Evolutionary conservation across 2,113 vertebrate species (phyloP).

Genomic region (Apteryx mantelli): DNA sequence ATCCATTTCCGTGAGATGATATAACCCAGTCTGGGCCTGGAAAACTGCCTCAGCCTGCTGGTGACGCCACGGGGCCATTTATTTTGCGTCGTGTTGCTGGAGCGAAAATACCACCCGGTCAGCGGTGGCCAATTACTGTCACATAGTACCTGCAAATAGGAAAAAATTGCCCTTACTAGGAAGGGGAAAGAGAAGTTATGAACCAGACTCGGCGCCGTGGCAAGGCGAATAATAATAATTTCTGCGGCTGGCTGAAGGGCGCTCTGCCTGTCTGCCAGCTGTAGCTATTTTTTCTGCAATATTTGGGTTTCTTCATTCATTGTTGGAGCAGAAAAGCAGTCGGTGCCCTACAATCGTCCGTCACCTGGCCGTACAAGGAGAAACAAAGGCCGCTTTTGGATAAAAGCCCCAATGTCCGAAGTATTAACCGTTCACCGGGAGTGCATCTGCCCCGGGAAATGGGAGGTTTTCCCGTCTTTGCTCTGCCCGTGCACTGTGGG

Average conservation of each 20-base stretch:
- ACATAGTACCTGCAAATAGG: constrained; percentile 45
- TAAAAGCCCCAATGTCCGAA: no score
- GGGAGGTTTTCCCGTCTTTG: not conserved
- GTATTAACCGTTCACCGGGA: no score
- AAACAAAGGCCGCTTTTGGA: not conserved
- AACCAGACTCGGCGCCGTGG: not conserved
- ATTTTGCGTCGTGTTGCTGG: not conserved
- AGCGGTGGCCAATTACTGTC: constrained; percentile 52
- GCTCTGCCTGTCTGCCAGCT: not conserved
- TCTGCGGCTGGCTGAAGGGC: not conserved
- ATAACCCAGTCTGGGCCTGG: not conserved
- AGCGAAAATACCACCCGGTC: not conserved
- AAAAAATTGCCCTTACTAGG: constrained; percentile 7
- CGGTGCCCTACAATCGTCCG: not conserved
- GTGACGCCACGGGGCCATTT: not conserved
- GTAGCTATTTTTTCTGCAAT: not conserved
- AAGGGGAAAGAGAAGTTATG: constrained; percentile 51
- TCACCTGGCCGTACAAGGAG: not conserved
- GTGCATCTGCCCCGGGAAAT: no score
- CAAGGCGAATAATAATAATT: not conserved
- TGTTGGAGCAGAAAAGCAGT: not conserved
- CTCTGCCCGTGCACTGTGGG: no score
- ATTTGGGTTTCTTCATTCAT: not conserved
- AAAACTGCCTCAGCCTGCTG: not conserved
- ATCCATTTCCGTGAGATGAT: not conserved